phyloP scores from a whole-genome alignment of 2,888 invertebrate species.

The Saturnia pavonia region DNA sequence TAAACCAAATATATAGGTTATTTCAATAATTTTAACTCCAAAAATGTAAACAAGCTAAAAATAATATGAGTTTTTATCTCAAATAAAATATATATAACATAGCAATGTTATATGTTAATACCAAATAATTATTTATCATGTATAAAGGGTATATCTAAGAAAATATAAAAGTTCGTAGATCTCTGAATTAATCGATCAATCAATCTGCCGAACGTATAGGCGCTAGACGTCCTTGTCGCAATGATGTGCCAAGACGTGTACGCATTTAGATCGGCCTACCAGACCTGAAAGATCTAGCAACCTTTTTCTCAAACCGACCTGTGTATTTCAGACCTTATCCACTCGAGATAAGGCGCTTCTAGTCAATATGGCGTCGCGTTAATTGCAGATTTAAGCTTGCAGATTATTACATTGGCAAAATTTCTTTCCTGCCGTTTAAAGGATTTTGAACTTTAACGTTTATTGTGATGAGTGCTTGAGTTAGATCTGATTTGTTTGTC shows the following conservation, averaged over 20 bases:
- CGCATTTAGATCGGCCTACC: constrained; percentile 72
- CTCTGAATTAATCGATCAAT: constrained; percentile 71
- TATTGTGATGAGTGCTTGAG: constrained; percentile 33
- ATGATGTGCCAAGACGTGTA: constrained; percentile 71
- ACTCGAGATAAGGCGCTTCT: constrained; percentile 43
- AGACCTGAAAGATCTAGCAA: constrained; percentile 54
- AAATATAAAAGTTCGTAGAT: constrained; percentile 3
- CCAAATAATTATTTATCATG: not conserved
- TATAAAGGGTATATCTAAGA: not conserved
- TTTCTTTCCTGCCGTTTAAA: constrained; percentile 39
- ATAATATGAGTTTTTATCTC: too few relatives aligned
- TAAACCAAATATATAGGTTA: too few relatives aligned
- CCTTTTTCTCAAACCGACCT: constrained; percentile 58
- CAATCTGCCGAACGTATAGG: constrained; percentile 72
- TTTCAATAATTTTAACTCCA: too few relatives aligned
- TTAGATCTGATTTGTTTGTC: constrained; percentile 30
- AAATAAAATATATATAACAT: too few relatives aligned
- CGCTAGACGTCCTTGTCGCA: constrained; percentile 77
- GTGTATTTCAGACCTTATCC: constrained; percentile 58
- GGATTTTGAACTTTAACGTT: constrained; percentile 52
- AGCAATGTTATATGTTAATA: too few relatives aligned
- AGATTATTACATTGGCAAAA: constrained; percentile 47
- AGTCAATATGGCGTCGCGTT: too few relatives aligned
- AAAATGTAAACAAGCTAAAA: not conserved
- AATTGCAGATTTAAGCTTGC: constrained; percentile 41